Base-by-base conservation (phyloP, 1,140 invertebrate species). In the Ectropis grisescens region DNA sequence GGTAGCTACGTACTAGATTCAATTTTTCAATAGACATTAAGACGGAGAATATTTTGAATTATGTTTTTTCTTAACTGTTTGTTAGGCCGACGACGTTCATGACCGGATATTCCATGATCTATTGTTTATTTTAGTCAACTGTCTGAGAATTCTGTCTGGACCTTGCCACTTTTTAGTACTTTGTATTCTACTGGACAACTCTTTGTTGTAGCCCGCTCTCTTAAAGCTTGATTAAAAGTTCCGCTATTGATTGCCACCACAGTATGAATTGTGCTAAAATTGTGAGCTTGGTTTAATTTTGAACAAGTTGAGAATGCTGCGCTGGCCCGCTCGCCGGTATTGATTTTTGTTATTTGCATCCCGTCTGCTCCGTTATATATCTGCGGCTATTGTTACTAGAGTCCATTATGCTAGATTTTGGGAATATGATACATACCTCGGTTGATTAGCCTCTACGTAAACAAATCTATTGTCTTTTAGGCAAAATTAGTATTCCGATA, bases 301-400 rank as follows among this genome's bases (percentile, higher is more conserved):
- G 62, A 59, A 54, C 64, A 70, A 71, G 62, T 67, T 60, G 59
- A 51, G 48, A 55, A 45, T 40, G 46, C 52, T 55, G 58, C 60
- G 62, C 67, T 64, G 60, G 41, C 47, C 48, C 54, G 49, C 55
- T 51, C 39, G 35, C 32, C 29, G 42, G 62, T 80, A 80, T 80
- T 70, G 74, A 80, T 80, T 80, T 80, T 76, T 74, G 69, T 80
- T 80, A 80, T 80, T 76, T 80, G 68, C 69, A 76, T 76, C 69
- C 60, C 59, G 69, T 80, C 71, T 76, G 69, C 62, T 61, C 62
- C 53, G 51, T 58, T 58, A 43, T 61, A 57, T 54, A 72, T 70
- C 58, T 67, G 64, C 47, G 54, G 58, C 67, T 74, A 75, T 76
- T 72, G 69, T 79, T 68, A 53, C 56, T 6, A 57, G 47, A 58